Base-by-base conservation (phyloP, 2,797 vertebrate genomes). In the Zenarchopterus dispar region DNA sequence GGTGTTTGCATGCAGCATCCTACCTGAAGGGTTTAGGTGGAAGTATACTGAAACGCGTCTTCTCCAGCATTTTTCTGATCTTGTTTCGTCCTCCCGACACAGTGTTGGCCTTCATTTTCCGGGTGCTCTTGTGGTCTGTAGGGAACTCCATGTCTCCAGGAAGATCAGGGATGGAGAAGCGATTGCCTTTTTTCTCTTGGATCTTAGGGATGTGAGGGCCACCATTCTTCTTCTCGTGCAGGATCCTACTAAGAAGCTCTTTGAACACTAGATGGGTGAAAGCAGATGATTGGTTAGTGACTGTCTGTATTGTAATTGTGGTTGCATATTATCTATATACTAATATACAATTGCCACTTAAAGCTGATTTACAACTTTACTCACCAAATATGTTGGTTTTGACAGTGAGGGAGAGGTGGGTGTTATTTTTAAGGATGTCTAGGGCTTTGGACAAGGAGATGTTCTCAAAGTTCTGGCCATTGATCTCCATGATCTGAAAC, bases 341-440 rank as follows among this genome's bases (percentile, higher is more conserved):
- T 8, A 46, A 13, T n/a, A 5, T n/a, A 36, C 13, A 54, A 19
- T 16, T 10, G 21, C 21, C 19, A 22, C 15, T 33, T 54, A 46
- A 24, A 36, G 16, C n/a, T 23, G 13, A 6, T 1, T 0, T 18
- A 6, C 50, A 28, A 10, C n/a, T 60, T 47, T 2, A 39, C 82
- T 80, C 42, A 99, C 97, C 97, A 77, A 99, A 98, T 89, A 99
- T 98, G 85, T 99, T 99, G 75, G 96, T 98, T 93, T 98, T 99
- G 45, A 96, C 96, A 8, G 96, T 98, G 65, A 99, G 92, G 24
- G 96, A 95, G 75, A 99, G 95, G 85, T 99, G 97, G 3, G 97
- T 99, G 90, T 99, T 98, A 84, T 96, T 97, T 85, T 80, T 91
- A 39, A 99, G 80, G 80, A 99, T 97, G 91, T 99, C 97, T 64